Percentiles rank a stretch among this genome's conserved stretches.
Conservation (phyloP, 1,140 invertebrate genomes). For the Galleria mellonella region DNA sequence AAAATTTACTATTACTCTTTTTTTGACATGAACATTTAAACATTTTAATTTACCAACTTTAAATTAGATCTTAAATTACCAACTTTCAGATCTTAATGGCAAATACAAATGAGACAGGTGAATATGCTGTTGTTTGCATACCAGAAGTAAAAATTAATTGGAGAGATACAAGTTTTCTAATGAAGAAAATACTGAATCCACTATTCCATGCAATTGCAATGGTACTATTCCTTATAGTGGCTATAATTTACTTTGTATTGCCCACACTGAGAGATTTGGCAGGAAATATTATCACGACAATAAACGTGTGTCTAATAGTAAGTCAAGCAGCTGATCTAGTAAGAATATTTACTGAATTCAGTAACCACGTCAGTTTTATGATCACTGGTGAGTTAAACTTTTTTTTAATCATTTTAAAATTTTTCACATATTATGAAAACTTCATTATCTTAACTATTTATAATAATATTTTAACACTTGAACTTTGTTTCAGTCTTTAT, state of each 20-base stretch:
- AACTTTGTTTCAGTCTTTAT: too few relatives aligned
- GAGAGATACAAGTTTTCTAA: slow-evolving; percentile 81
- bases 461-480: too few relatives aligned
- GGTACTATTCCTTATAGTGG: slow-evolving; percentile 81
- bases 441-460: too few relatives aligned
- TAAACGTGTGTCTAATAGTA: slow-evolving; percentile 83
- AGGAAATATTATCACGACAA: slow-evolving; percentile 88
- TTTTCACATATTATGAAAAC: too few relatives aligned
- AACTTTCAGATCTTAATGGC: slow-evolving; percentile 54
- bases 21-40: too few relatives aligned
- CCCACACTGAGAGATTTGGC: slow-evolving; percentile 88
- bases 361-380: slow-evolving; percentile 85
- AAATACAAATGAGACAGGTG: slow-evolving; percentile 60
- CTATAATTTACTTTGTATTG: slow-evolving; percentile 88
- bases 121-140: slow-evolving; percentile 84
- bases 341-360: slow-evolving; percentile 85
- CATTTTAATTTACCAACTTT: too few relatives aligned
- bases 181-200: slow-evolving; percentile 84
- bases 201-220: slow-evolving; percentile 83
- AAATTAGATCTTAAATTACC: too few relatives aligned
- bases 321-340: slow-evolving; percentile 86
- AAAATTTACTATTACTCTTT: too few relatives aligned
- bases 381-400: slow-evolving; percentile 77
- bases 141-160: slow-evolving; percentile 80
- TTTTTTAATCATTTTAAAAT: too few relatives aligned